Conservation (phyloP, 2,113 vertebrate genomes). For the Mesoclemmys tuberculata region DNA sequence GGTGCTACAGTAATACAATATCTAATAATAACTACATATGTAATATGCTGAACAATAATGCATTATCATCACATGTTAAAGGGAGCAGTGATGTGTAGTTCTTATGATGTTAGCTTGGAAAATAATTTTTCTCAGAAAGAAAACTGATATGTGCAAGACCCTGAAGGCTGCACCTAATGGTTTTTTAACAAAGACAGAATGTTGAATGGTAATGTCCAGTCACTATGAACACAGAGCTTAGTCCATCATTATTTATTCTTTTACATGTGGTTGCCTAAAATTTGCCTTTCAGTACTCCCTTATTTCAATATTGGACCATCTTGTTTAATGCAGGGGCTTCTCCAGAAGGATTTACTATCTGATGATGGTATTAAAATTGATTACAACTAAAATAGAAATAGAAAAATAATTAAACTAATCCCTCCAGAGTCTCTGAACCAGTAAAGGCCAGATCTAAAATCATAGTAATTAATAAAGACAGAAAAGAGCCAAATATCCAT, state of each 20-base stretch:
- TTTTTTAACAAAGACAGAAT: not conserved
- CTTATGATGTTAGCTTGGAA: not conserved
- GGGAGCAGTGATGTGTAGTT: not conserved
- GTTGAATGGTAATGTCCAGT: not conserved
- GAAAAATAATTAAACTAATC: not conserved
- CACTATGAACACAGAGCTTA: not conserved
- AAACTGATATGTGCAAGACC: not conserved
- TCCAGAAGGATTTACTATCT: not conserved
- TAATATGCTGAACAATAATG: not conserved
- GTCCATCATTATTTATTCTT: not conserved
- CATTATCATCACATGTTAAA: not conserved
- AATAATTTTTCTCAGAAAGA: accelerated
- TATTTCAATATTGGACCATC: not conserved
- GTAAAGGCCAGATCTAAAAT: not conserved
- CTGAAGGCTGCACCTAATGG: not conserved
- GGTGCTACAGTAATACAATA: not conserved
- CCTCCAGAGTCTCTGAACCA: not conserved
- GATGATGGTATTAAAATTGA: not conserved
- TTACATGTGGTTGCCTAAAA: not conserved
- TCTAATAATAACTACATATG: not conserved
- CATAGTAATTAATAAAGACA: not conserved
- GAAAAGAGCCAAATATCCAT: not conserved
- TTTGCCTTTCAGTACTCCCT: not conserved
- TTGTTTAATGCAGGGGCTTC: not conserved
- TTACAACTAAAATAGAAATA: not conserved